Evolutionary conservation across 2,888 invertebrate species (phyloP).

Genomic region (Capitulum mitella): DNA sequence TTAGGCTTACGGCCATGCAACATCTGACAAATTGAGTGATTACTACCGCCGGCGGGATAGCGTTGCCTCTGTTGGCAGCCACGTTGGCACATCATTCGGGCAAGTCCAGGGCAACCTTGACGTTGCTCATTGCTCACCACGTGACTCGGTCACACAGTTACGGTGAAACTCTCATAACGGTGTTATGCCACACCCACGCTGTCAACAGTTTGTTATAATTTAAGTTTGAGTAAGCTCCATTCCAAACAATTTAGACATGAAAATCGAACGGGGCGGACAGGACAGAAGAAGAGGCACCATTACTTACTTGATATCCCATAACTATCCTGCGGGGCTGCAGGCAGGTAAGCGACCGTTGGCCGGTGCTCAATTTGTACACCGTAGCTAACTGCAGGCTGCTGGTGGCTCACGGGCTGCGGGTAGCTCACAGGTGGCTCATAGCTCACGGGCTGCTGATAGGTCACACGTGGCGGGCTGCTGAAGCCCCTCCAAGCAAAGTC

Average conservation of each 20-base stretch:
- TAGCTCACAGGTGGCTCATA: background rate
- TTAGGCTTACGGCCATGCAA: no score
- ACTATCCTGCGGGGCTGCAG: background rate
- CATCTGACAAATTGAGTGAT: background rate
- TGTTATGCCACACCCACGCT: background rate
- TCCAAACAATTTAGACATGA: no score
- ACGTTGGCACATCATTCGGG: background rate
- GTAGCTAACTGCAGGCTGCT: background rate
- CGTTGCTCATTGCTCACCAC: background rate
- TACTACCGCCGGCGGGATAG: background rate
- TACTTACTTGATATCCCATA: constrained; percentile 1
- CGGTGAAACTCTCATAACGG: background rate
- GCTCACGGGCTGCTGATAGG: background rate
- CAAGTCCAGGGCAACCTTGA: background rate
- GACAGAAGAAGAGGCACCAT: background rate
- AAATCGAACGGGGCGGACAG: constrained; percentile 12
- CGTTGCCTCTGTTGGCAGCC: background rate
- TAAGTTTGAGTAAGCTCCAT: background rate
- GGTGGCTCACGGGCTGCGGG: background rate
- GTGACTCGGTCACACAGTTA: background rate
- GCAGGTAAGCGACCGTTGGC: background rate
- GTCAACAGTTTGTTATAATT: background rate
- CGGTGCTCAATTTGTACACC: background rate
- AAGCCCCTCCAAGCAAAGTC: background rate
- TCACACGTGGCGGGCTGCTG: background rate